These are phyloP conservation scores for Junco hyemalis DNA, from an alignment of 2,113 vertebrate species.

Conservation along the genomic window DNA sequence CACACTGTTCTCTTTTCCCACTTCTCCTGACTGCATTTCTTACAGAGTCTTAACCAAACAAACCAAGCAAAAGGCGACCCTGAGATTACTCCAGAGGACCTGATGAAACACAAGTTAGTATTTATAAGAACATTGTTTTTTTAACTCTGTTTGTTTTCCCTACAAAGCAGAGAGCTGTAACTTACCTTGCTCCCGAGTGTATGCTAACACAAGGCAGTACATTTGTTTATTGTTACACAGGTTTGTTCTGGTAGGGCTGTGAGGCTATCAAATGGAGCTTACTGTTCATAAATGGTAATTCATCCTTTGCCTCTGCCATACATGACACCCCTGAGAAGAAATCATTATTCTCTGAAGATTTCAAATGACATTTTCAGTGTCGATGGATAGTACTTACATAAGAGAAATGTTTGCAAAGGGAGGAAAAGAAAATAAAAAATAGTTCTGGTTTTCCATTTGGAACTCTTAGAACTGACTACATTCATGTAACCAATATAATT, in stretches of 20 bases:
- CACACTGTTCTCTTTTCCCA: not conserved
- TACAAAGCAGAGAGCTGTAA: not conserved
- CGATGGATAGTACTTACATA: not conserved
- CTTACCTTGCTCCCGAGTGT: not conserved
- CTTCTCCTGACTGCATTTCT: not conserved
- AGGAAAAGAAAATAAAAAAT: conserved; percentile 20
- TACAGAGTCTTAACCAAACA: not conserved
- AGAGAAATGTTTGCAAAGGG: conserved; percentile 7
- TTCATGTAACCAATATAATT: not conserved
- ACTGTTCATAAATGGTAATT: conserved; percentile 36
- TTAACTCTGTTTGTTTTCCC: not conserved
- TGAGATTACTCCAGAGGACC: not conserved
- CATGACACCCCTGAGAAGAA: not conserved
- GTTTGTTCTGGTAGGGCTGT: not conserved
- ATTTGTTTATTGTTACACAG: conserved; percentile 4
- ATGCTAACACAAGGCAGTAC: not conserved
- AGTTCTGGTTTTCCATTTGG: conserved; percentile 6
- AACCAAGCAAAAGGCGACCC: not conserved
- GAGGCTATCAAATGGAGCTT: conserved; percentile 17
- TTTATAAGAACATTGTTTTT: not conserved
- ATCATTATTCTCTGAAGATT: conserved; percentile 33
- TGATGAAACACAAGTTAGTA: not conserved
- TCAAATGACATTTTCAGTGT: not conserved
- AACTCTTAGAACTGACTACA: not conserved
- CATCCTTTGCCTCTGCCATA: not conserved